These are phyloP conservation scores for Pseudonaja textilis DNA, from an alignment of 2,113 vertebrate species.

Conservation along the genomic window DNA sequence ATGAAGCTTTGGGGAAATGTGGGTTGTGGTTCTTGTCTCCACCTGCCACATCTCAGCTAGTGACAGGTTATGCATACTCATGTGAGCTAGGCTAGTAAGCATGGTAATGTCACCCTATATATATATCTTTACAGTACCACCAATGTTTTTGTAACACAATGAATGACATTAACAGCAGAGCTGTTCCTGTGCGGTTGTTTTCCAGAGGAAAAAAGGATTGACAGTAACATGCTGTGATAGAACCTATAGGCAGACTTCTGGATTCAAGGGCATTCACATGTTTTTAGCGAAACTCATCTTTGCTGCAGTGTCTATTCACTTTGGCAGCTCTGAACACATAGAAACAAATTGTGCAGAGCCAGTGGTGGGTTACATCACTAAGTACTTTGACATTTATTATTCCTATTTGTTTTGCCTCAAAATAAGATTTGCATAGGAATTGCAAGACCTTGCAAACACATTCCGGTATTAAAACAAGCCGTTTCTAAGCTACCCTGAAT, in stretches of 20 bases:
- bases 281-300: not conserved
- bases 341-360: not conserved
- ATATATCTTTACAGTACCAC: not conserved
- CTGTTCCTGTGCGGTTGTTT: not conserved
- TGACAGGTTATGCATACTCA: not conserved
- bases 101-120: not conserved
- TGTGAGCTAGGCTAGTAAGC: not conserved
- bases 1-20: not conserved
- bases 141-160: not conserved
- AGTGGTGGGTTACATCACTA: not conserved
- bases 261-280: not conserved
- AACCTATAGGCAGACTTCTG: not conserved
- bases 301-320: not conserved
- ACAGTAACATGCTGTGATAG: not conserved
- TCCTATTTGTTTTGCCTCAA: not conserved
- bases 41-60: not conserved
- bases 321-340: not conserved
- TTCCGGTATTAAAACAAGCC: slow-evolving; percentile 8
- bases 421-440: not conserved
- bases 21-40: not conserved
- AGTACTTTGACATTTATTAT: not conserved
- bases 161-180: not conserved
- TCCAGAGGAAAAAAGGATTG: not conserved
- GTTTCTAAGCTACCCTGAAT: not conserved
- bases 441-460: not conserved